These are phyloP conservation scores for Danio aesculapii DNA, from an alignment of 2,797 vertebrate genomes.

Conservation along the genomic window DNA sequence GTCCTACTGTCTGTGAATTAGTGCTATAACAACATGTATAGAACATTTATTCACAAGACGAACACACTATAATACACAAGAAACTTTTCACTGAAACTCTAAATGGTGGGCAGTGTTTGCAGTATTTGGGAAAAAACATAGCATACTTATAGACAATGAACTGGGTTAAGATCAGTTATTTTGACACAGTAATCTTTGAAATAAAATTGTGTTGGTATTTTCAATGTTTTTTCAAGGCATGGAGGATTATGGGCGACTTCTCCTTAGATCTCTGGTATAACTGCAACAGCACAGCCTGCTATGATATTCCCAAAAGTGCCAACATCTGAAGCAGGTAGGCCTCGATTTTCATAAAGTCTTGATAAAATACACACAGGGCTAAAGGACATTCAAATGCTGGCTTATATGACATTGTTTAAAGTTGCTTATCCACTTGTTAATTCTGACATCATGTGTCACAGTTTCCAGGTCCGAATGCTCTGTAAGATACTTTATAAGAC, in stretches of 20 bases:
- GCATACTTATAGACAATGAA: too few relatives aligned
- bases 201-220: neutral
- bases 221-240: constrained; percentile 77
- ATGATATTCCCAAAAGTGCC: constrained; percentile 70
- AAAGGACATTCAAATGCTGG: neutral
- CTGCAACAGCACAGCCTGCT: constrained; percentile 73
- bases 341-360: neutral
- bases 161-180: too few relatives aligned
- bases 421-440: neutral
- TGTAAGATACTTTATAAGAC: too few relatives aligned
- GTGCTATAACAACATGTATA: neutral
- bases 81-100: neutral
- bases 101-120: too few relatives aligned
- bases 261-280: constrained; percentile 89
- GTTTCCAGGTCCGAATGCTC: too few relatives aligned
- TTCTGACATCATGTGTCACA: too few relatives aligned
- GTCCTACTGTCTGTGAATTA: too few relatives aligned
- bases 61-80: neutral
- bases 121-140: too few relatives aligned
- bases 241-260: constrained; percentile 85
- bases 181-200: too few relatives aligned
- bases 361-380: neutral
- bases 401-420: neutral
- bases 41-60: neutral
- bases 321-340: constrained; percentile 66